Evolutionary conservation across 2,888 invertebrate genomes (phyloP).

Genomic region (Leucophora obtusa): DNA sequence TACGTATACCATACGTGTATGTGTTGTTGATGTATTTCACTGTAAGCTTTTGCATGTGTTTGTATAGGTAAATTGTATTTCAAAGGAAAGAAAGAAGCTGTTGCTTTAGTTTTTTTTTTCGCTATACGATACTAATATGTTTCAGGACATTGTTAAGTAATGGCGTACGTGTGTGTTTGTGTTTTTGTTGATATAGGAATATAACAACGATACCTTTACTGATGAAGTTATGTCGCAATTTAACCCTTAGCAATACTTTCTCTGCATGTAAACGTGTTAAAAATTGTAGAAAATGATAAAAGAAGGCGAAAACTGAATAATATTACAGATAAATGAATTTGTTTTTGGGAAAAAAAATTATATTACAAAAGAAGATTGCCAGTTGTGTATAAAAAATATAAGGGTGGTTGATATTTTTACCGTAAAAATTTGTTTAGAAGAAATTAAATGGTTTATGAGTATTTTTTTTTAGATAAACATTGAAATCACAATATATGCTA

Average conservation of each 20-base stretch:
- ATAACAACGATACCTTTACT: constrained; percentile 1
- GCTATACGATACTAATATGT: background rate
- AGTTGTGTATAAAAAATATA: background rate
- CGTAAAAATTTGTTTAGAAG: no score
- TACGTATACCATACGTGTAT: no score
- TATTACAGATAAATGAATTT: constrained; percentile 18
- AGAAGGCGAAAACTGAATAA: background rate
- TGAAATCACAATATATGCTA: no score
- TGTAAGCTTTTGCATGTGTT: background rate
- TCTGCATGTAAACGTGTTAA: background rate
- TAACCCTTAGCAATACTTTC: constrained; percentile 39
- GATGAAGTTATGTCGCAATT: constrained; percentile 37
- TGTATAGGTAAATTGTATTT: constrained; percentile 1
- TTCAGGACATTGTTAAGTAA: background rate
- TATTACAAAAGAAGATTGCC: background rate
- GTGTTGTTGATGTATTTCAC: background rate
- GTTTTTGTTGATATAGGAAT: constrained; percentile 25
- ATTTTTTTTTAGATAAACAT: no score
- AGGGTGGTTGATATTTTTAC: no score
- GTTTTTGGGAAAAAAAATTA: background rate
- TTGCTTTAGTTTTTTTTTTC: constrained; percentile 13
- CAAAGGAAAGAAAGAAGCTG: constrained; percentile 33
- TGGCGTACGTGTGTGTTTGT: background rate
- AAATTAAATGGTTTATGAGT: no score
- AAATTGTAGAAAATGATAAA: background rate